phyloP scores from a whole-genome alignment of 2,888 invertebrate genomes.

The Microchrysa polita region DNA sequence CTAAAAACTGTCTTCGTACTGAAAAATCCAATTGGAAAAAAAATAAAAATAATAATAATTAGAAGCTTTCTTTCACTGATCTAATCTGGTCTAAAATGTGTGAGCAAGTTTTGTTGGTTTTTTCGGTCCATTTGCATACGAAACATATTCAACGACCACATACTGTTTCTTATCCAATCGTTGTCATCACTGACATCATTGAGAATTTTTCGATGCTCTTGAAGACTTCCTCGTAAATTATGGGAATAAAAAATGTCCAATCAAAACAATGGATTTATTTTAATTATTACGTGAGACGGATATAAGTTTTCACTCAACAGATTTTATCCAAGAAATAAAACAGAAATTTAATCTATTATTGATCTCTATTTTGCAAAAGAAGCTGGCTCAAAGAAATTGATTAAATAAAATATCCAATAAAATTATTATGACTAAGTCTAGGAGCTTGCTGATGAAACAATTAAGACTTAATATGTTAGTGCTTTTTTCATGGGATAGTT shows the following conservation, averaged over 20 bases:
- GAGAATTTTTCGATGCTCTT: neutral
- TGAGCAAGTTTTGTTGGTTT: neutral
- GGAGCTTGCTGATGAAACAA: too few relatives aligned
- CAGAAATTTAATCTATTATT: too few relatives aligned
- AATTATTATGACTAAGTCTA: too few relatives aligned
- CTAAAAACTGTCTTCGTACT: neutral
- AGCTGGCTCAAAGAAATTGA: too few relatives aligned
- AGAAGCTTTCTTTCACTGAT: conserved; percentile 19
- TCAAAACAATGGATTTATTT: neutral
- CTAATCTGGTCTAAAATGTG: conserved; percentile 1
- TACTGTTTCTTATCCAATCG: neutral
- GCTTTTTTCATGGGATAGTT: too few relatives aligned
- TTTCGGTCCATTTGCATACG: neutral
- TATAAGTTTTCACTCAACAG: too few relatives aligned
- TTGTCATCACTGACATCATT: neutral
- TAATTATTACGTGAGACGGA: too few relatives aligned
- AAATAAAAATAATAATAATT: conserved; percentile 1
- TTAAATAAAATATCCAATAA: too few relatives aligned
- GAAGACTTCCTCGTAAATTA: conserved; percentile 7
- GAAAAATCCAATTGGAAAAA: neutral
- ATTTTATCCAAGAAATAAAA: too few relatives aligned
- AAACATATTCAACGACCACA: neutral
- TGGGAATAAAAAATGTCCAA: neutral
- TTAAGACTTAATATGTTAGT: too few relatives aligned
- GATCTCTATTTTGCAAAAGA: too few relatives aligned